A percentile compares a stretch with the other conserved stretches of the same genome.
These are phyloP conservation scores for Diogma glabrata DNA, from an alignment of 2,888 invertebrate genomes.

Conservation along the genomic window DNA sequence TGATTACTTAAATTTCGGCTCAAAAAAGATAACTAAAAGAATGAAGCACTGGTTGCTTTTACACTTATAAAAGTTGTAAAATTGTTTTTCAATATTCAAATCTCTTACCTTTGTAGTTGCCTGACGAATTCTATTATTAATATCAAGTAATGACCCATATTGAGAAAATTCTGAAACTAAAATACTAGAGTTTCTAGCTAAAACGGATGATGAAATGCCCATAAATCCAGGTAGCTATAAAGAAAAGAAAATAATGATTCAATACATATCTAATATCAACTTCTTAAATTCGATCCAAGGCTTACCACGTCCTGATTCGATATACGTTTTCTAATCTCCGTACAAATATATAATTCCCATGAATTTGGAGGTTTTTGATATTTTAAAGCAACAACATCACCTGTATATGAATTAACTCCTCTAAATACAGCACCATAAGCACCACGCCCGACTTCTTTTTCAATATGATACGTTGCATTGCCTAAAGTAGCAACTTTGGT, in stretches of 20 bases:
- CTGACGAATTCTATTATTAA: slow-evolving; percentile 63
- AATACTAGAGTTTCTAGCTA: slow-evolving; percentile 72
- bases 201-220: slow-evolving; percentile 66
- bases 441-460: slow-evolving; percentile 73
- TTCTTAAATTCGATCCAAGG: too few relatives aligned
- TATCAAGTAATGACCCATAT: slow-evolving; percentile 71
- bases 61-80: too few relatives aligned
- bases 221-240: slow-evolving; percentile 59
- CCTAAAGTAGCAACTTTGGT: slow-evolving; percentile 42
- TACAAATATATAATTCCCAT: slow-evolving; percentile 92
- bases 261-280: neutral
- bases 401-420: slow-evolving; percentile 30
- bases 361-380: slow-evolving; percentile 79
- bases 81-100: too few relatives aligned
- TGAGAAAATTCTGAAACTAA: slow-evolving; percentile 74
- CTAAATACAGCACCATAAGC: slow-evolving; percentile 73
- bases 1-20: too few relatives aligned
- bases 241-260: slow-evolving; percentile 23
- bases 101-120: slow-evolving; percentile 48
- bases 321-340: slow-evolving; percentile 65
- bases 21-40: too few relatives aligned
- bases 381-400: slow-evolving; percentile 58
- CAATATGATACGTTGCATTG: slow-evolving; percentile 48
- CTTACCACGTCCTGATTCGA: slow-evolving; percentile 43
- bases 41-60: too few relatives aligned